These are phyloP conservation scores for Istiophorus platypterus DNA, from an alignment of 2,113 vertebrate genomes.

Conservation along the genomic window DNA sequence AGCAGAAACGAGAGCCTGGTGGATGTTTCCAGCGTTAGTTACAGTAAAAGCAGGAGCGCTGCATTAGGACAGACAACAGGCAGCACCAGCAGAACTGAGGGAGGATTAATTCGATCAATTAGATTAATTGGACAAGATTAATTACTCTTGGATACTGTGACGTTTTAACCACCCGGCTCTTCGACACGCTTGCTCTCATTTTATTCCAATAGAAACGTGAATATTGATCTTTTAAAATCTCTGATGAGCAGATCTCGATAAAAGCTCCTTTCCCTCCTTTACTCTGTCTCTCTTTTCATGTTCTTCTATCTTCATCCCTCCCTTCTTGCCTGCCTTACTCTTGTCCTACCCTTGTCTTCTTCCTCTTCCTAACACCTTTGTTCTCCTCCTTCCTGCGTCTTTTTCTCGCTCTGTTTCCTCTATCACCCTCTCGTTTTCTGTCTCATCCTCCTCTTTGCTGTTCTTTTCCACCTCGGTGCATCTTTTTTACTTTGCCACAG, in stretches of 20 bases:
- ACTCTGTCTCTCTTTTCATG: neutral
- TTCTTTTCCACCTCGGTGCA: neutral
- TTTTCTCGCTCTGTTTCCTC: neutral
- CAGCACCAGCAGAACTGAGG: neutral
- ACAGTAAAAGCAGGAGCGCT: neutral
- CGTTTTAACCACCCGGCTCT: neutral
- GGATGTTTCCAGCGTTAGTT: conserved; percentile 6
- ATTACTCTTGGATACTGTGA: conserved; percentile 15
- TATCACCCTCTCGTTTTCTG: neutral
- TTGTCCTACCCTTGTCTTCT: neutral
- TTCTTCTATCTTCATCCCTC: neutral
- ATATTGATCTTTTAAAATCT: neutral
- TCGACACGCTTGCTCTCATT: neutral
- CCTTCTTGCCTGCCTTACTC: too few relatives aligned
- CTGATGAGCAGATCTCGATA: neutral
- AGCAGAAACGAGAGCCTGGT: neutral
- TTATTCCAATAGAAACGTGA: neutral
- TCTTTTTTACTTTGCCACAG: neutral
- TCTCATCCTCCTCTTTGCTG: neutral
- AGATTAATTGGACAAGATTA: conserved; percentile 38
- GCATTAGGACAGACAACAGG: conserved; percentile 10
- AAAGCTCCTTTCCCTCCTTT: neutral
- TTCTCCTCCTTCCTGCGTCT: neutral
- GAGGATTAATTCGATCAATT: conserved; percentile 45
- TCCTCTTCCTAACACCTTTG: neutral